phyloP scores from a whole-genome alignment of 2,797 vertebrate genomes.

The Rhinophrynus dorsalis region DNA sequence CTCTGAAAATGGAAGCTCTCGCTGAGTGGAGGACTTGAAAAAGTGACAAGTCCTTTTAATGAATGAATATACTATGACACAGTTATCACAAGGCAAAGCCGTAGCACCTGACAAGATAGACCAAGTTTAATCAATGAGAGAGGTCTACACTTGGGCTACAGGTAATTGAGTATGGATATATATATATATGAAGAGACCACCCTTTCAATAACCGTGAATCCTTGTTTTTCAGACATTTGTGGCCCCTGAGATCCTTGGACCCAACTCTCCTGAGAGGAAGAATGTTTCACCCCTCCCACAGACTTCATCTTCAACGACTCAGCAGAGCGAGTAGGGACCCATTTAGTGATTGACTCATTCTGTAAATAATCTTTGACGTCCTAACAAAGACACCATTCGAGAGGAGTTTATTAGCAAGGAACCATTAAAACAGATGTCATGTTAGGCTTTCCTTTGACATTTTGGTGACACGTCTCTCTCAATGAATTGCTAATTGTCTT shows the following conservation, averaged over 20 bases:
- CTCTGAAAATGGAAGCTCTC: no score
- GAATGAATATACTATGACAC: no score
- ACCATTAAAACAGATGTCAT: constrained; percentile 70
- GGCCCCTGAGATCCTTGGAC: neutral
- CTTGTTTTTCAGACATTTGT: neutral
- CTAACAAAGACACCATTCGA: constrained; percentile 67
- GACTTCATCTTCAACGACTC: constrained; percentile 63
- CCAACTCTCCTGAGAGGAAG: neutral
- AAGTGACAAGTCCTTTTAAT: no score
- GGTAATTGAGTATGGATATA: no score
- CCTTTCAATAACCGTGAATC: neutral
- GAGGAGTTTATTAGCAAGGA: constrained; percentile 70
- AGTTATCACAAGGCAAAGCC: no score
- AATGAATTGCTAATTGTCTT: constrained; percentile 77
- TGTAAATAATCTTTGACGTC: constrained; percentile 73
- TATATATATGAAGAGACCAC: no score
- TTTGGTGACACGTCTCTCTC: constrained; percentile 68
- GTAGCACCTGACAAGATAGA: no score
- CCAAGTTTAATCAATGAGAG: no score
- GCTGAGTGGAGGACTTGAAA: no score
- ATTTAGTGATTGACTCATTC: constrained; percentile 65
- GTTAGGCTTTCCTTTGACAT: constrained; percentile 65
- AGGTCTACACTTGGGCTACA: no score
- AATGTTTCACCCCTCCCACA: neutral
- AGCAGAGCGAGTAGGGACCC: constrained; percentile 61